Evolutionary conservation across 2,888 invertebrate genomes (phyloP).

Genomic region (Leptogaster cylindrica): DNA sequence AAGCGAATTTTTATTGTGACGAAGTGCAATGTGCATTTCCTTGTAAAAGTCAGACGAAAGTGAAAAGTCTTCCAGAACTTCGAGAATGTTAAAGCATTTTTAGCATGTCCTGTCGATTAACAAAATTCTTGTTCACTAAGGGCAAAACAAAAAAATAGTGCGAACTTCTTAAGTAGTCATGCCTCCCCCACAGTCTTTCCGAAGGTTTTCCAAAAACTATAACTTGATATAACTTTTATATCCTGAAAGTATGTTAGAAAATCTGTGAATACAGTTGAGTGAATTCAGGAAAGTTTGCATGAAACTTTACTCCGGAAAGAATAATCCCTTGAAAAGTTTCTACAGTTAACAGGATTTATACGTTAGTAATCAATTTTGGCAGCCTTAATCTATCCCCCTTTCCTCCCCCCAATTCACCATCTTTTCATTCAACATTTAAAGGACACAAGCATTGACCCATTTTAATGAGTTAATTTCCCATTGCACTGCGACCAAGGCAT

Average conservation of each 20-base stretch:
- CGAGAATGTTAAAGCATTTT: too few relatives aligned
- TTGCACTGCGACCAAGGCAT: constrained; percentile 17
- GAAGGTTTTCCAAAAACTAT: not conserved
- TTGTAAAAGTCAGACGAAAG: too few relatives aligned
- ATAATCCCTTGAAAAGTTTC: constrained; percentile 21
- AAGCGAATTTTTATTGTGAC: too few relatives aligned
- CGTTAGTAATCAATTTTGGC: constrained; percentile 34
- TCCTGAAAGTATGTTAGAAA: not conserved
- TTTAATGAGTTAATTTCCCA: constrained; percentile 35
- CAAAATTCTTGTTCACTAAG: too few relatives aligned
- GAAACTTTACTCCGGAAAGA: constrained; percentile 25
- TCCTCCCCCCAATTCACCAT: too few relatives aligned
- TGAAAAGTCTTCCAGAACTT: too few relatives aligned
- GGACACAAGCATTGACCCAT: constrained; percentile 24
- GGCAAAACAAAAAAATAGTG: too few relatives aligned
- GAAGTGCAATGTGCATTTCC: too few relatives aligned
- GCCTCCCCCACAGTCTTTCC: not conserved
- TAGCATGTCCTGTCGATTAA: too few relatives aligned
- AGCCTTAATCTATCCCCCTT: constrained; percentile 19
- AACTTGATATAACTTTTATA: constrained; percentile 21
- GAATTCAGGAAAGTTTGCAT: constrained; percentile 33
- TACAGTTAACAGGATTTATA: constrained; percentile 32
- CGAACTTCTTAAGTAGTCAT: constrained; percentile 5
- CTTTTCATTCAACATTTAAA: too few relatives aligned
- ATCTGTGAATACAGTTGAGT: constrained; percentile 28